Evolutionary conservation across 2,888 invertebrate species (phyloP), one percentile per base, ranked within the genome.

Genomic region (Caenorhabditis parvicauda): DNA sequence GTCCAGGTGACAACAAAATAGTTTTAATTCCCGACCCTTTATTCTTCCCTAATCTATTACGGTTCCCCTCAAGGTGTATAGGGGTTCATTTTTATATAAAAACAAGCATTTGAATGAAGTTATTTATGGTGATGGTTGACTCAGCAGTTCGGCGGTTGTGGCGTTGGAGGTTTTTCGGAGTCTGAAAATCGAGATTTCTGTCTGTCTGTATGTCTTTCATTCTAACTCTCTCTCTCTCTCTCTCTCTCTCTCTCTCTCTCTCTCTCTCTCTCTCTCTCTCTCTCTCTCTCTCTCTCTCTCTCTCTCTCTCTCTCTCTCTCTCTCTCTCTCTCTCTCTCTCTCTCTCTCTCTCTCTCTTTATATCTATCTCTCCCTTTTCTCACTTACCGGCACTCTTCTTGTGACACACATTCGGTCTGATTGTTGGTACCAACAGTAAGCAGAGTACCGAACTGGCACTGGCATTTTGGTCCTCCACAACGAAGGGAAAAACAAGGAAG

Each of bases 401-500:
- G 48, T 28, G 37, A 38, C n/a, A 67, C 66, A 54, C 66, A 69
- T 43, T 63, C 69, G 43, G 53, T 44, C 7, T 45, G 48, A 17
- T 61, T 56, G 39, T 67, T 49, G 7, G 47, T 42, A 21, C 45
- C 41, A 32, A 43, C 51, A 32, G 63, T 37, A n/a, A 54, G 56
- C 4, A 72, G 67, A 37, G 54, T 47, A 3, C 69, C 72, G 25
- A 67, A 69, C 25, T 70, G 62, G 49, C 72, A 72, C 12, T 48
- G 32, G 44, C 72, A 72, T 0, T 50, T 64, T 1, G 72, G 67
- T 6, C 51, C 51, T 12, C 67, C 69, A 51, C 72, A 72, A 17
- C 72, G 64, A 2, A 72, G 64, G 14, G 72, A 72, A 56, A 72
- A 72, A 44, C 72, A 72, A 2, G 57, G 43, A 21, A 51, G 44